phyloP scores from a whole-genome alignment of 2,113 vertebrate species.

The Rutilus rutilus region DNA sequence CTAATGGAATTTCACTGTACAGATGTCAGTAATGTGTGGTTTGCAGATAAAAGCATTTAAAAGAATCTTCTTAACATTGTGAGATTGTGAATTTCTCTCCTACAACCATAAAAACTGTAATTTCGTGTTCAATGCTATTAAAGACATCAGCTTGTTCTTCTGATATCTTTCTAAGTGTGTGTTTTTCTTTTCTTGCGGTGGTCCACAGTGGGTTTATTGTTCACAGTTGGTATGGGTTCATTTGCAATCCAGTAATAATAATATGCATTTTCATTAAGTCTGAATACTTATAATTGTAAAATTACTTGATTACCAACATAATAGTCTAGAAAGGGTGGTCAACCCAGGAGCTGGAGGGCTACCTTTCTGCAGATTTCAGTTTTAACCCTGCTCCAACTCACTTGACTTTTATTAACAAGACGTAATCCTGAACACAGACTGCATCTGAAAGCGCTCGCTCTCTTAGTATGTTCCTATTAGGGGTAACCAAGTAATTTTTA shows the following conservation, averaged over 20 bases:
- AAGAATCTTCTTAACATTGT: background rate
- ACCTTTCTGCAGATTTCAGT: too few species aligned
- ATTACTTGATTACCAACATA: background rate
- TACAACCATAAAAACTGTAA: background rate
- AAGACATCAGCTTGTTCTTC: background rate
- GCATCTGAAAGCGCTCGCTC: too few species aligned
- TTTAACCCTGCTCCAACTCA: too few species aligned
- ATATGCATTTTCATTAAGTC: background rate
- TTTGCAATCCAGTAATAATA: background rate
- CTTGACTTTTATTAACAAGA: too few species aligned
- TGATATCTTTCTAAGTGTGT: background rate
- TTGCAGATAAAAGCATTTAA: background rate
- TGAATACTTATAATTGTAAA: background rate
- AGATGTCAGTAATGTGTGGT: background rate
- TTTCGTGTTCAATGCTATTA: constrained; percentile 4
- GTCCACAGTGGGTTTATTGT: background rate
- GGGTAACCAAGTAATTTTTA: too few species aligned
- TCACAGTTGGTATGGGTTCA: background rate
- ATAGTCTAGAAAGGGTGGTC: too few species aligned
- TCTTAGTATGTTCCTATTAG: too few species aligned
- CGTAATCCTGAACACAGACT: too few species aligned
- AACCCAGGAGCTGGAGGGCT: too few species aligned
- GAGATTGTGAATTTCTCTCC: background rate
- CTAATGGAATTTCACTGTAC: background rate
- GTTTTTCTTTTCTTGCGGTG: background rate